Conservation (phyloP, 37 sponge, comb jelly and placozoan genomes). For the Hormiphora californensis region DNA sequence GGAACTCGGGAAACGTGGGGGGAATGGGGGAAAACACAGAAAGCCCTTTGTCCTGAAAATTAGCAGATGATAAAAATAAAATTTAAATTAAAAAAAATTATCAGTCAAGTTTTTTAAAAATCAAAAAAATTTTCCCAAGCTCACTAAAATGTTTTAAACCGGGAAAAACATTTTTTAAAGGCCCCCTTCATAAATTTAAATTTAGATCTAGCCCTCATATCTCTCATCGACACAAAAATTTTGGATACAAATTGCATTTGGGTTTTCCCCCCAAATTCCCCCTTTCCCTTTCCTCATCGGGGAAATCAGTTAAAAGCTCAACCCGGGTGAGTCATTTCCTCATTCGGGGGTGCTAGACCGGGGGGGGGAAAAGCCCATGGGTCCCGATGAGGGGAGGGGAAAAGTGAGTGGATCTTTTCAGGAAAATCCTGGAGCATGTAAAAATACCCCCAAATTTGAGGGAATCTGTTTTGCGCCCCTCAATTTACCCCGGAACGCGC, state of each 20-base stretch:
- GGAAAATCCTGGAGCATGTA: too few relatives aligned
- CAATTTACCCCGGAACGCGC: too few relatives aligned
- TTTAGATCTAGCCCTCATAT: constrained; percentile 84
- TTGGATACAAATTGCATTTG: constrained; percentile 74
- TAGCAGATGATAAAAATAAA: neutral
- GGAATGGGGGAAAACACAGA: constrained; percentile 82
- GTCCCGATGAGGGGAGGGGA: neutral
- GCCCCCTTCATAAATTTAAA: constrained; percentile 75
- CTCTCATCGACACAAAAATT: constrained; percentile 87
- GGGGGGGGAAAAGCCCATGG: neutral
- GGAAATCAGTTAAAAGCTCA: neutral
- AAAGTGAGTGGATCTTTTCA: too few relatives aligned
- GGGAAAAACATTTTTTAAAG: constrained; percentile 83
- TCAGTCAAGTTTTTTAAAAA: too few relatives aligned
- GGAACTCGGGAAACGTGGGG: constrained; percentile 69
- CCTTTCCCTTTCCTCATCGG: neutral
- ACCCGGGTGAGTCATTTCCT: too few relatives aligned
- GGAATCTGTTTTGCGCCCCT: too few relatives aligned
- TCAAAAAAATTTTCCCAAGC: too few relatives aligned
- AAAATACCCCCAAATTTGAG: too few relatives aligned
- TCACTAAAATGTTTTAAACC: constrained; percentile 58
- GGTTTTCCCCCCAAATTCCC: constrained; percentile 56
- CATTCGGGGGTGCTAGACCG: neutral
- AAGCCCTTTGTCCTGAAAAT: constrained; percentile 72
- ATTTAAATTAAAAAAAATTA: too few relatives aligned